These are phyloP conservation scores for Tinea trinotella DNA, from an alignment of 2,888 invertebrate species.

Conservation along the genomic window DNA sequence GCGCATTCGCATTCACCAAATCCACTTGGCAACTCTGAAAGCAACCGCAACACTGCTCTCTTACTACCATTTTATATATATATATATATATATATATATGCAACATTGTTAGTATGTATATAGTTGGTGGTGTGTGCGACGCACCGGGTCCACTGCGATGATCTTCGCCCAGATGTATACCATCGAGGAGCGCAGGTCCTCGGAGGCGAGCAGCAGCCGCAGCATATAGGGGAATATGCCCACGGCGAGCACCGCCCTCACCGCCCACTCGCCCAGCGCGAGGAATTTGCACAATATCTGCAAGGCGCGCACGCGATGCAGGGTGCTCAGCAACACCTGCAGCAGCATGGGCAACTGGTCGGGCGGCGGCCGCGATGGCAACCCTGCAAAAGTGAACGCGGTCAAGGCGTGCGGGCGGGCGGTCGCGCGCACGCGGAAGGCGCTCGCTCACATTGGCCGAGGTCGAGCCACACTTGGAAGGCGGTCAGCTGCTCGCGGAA, in stretches of 20 bases:
- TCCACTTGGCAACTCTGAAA: conserved; percentile 94
- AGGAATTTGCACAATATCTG: conserved; percentile 94
- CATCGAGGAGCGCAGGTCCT: conserved; percentile 91
- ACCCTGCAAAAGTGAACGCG: conserved; percentile 44
- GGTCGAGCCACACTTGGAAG: conserved; percentile 94
- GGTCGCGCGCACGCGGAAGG: conserved; percentile 95
- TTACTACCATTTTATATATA: not conserved
- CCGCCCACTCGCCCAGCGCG: conserved; percentile 96
- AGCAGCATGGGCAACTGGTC: conserved; percentile 98
- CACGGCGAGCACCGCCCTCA: conserved; percentile 94
- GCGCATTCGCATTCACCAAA: conserved; percentile 92
- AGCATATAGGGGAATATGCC: conserved; percentile 99
- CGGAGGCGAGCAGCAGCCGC: conserved; percentile 95
- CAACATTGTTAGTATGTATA: conserved; percentile 4
- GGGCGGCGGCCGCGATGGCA: conserved; percentile 86
- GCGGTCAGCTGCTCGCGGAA: conserved; percentile 98
- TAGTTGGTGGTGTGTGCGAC: too few relatives aligned
- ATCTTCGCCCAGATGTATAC: conserved; percentile 99
- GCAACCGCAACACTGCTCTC: not conserved
- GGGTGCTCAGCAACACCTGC: conserved; percentile 81
- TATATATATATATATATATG: not conserved
- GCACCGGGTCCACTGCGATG: conserved; percentile 93
- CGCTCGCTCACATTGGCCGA: conserved; percentile 78
- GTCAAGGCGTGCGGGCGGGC: conserved; percentile 75
- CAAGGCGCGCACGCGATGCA: conserved; percentile 94